Evolutionary conservation across 2,888 invertebrate species (phyloP), one percentile per base, ranked within the genome.

Genomic region (Chydorus sphaericus): DNA sequence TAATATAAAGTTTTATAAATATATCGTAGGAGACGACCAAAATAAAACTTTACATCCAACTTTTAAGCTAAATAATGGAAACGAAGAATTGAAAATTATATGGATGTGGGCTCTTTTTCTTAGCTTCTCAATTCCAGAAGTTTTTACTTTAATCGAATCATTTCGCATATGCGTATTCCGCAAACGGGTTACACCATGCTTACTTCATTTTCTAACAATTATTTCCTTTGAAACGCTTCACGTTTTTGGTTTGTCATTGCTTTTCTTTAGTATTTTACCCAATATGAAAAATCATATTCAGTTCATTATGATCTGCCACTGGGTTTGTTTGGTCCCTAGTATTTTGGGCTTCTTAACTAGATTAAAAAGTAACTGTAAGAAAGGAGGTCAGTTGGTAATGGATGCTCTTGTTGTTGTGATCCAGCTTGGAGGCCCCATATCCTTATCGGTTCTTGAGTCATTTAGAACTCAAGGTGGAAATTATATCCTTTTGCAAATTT

Each of bases 341-440:
- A 60, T 71, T 20, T 61, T 73, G 18, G 62, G 64, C 11, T 58
- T 66, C 18, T 59, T 68, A 23, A 63, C 65, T 53, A n/a, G 6
- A 10, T 84, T 67, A 89, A 89, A 11, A 8, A 18, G 44, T n/a
- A 7, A n/a, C 10, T 18, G n/a, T n/a, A 11, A n/a, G n/a, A n/a
- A n/a, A n/a, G n/a, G n/a, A n/a, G n/a, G n/a, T n/a, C n/a, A 18
- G 44, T 23, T 11, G 44, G 8, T 8, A 14, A 16, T 78, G 7
- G 83, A 84, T 61, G 67, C 78, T 1, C 52, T 80, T 4, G 78
- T 84, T 1, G 66, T 83, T 36, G 66, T 77, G 1, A 75, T 77
- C 10, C 86, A 86, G 73, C 70, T 75, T 0, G 77, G 78, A 3
- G 81, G 81, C 4, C 77, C 84, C 59, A 68, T 85, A 3, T 71